These are phyloP conservation scores for Serrognathus titanus DNA, from an alignment of 2,888 invertebrate genomes.

Conservation along the genomic window DNA sequence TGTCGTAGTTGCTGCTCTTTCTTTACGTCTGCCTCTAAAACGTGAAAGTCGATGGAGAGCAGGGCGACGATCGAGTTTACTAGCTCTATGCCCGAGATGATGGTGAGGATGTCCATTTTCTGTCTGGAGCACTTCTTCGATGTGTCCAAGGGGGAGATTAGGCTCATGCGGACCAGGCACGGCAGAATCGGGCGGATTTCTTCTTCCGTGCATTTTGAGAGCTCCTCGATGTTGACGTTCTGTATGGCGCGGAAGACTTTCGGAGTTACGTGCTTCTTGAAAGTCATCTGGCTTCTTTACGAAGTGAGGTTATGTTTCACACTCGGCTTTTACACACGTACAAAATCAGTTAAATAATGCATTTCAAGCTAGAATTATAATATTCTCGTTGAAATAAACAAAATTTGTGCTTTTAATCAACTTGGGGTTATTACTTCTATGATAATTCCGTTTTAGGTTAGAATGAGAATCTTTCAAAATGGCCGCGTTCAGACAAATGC, in stretches of 20 bases:
- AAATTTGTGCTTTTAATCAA: no score
- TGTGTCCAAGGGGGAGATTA: slow-evolving; percentile 82
- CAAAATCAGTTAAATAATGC: no score
- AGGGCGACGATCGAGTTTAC: slow-evolving; percentile 93
- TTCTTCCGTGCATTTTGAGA: slow-evolving; percentile 68
- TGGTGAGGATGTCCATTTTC: slow-evolving; percentile 83
- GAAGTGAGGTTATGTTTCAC: no score
- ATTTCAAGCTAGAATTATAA: no score
- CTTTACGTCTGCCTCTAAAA: slow-evolving; percentile 85
- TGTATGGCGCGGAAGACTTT: slow-evolving; percentile 77
- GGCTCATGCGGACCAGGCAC: slow-evolving; percentile 89
- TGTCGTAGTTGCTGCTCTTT: slow-evolving; percentile 86
- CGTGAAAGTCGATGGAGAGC: slow-evolving; percentile 90
- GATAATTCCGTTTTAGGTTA: no score
- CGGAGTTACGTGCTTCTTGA: slow-evolving; percentile 58
- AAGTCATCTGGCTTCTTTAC: slow-evolving; percentile 21
- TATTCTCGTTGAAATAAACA: no score
- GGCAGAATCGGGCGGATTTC: slow-evolving; percentile 89
- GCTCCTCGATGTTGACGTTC: slow-evolving; percentile 72
- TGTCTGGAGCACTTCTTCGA: slow-evolving; percentile 79
- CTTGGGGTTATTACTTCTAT: no score
- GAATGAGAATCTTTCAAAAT: no score
- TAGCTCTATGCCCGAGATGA: slow-evolving; percentile 86
- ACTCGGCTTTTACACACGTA: no score
- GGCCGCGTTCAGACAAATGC: no score